Base-by-base conservation (phyloP, 2,113 vertebrate species). In the Manacus vitellinus region DNA sequence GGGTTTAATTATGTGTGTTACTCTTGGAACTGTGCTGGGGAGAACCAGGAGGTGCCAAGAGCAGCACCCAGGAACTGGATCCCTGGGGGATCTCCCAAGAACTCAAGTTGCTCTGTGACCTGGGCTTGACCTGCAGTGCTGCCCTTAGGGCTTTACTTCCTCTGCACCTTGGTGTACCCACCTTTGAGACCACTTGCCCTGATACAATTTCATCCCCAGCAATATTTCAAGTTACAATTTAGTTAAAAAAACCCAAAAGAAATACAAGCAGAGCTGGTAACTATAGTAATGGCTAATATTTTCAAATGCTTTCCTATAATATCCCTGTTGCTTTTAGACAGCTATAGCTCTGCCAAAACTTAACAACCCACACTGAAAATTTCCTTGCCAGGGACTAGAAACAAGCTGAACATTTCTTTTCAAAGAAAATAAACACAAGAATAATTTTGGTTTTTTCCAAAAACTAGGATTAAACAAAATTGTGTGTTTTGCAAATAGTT, bases 201-300 rank as follows among this genome's bases (percentile, higher is more conserved):
- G 47, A 68, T 31, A 56, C 23, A 61, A 43, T 65, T 89, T 79
- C 37, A 90, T 14, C 54, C 56, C 44, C 71, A 55, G 58, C 11
- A 68, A 39, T 21, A 51, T 68, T 85, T 39, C 39, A 68, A 73
- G 59, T 16, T 73, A 88, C 12, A 55, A 54, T 37, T 84, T 72
- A 73, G 23, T 20, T n/a, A 51, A 39, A 87, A 63, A 18, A 49
- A 24, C n/a, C 37, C 8, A 17, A 51, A n/a, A 84, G 28, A 84
- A 88, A 79, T 22, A 83, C 27, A 86, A 71, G 56, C 54, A 51
- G 88, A 95, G 35, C 35, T 71, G 54, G 93, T 94, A 95, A 92
- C 88, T 83, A 94, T 44, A 89, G 85, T 52, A 96, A 96, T 66
- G n/a, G 85, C 62, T 94, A 93, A 83, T 92, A 88, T 91, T 95